These are phyloP conservation scores for Calameuta filiformis DNA, from an alignment of 2,888 invertebrate genomes.

Conservation along the genomic window DNA sequence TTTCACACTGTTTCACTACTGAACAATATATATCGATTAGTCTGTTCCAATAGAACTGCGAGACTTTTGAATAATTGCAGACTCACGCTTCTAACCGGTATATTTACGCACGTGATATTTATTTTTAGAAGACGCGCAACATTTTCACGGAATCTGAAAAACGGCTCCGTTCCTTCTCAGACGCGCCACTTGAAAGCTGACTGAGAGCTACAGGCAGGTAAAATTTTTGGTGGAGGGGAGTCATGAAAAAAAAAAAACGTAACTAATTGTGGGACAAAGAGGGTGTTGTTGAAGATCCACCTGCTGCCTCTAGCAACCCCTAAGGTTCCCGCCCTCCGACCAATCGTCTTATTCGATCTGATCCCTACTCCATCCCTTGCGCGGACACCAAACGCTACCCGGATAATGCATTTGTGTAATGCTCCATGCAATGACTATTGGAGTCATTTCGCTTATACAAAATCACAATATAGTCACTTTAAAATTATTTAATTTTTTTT, in stretches of 20 bases:
- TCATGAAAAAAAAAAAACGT: constrained; percentile 39
- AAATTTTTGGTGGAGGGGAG: constrained; percentile 39
- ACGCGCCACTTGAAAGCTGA: constrained; percentile 38
- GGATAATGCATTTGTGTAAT: background rate
- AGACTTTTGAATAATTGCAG: background rate
- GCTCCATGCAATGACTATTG: background rate
- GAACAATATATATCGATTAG: background rate
- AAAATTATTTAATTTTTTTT: background rate
- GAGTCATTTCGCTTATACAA: background rate
- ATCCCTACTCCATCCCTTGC: constrained; percentile 39
- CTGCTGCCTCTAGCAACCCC: constrained; percentile 51
- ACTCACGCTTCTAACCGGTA: background rate
- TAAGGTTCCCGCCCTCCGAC: constrained; percentile 53
- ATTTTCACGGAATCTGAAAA: constrained; percentile 7
- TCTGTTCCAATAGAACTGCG: background rate
- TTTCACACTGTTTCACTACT: background rate
- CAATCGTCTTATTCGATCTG: constrained; percentile 49
- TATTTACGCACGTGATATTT: background rate
- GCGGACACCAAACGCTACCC: constrained; percentile 5
- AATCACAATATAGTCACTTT: background rate
- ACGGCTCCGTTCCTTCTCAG: constrained; percentile 15
- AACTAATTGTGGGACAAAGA: constrained; percentile 58
- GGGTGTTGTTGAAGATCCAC: constrained; percentile 56
- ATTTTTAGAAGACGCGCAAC: background rate
- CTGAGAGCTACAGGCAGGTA: constrained; percentile 37